Conservation (phyloP, 2,113 vertebrate species). For the Corvus cornix region DNA sequence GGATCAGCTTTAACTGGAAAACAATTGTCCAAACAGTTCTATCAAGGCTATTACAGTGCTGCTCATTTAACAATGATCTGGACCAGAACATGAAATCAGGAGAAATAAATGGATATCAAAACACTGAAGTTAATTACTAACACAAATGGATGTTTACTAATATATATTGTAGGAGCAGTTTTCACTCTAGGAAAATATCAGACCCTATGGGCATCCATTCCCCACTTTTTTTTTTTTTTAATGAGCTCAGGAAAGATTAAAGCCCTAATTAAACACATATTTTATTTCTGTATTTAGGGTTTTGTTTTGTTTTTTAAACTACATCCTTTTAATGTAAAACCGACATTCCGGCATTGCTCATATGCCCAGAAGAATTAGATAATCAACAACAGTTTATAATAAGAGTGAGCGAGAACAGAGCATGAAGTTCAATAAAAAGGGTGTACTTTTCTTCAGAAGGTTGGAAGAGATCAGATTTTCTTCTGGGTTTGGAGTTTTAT, state of each 20-base stretch:
- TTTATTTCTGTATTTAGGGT: conserved; percentile 76
- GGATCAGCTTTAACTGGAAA: background rate
- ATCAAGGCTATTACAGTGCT: background rate
- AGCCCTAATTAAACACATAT: conserved; percentile 78
- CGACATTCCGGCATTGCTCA: conserved; percentile 66
- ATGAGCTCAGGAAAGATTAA: conserved; percentile 71
- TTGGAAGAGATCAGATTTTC: background rate
- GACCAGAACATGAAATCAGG: conserved; percentile 43
- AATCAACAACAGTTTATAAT: conserved; percentile 74
- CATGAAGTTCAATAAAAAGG: conserved; percentile 42
- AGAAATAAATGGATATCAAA: conserved; percentile 67
- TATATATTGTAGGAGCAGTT: conserved; percentile 53
- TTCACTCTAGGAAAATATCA: conserved; percentile 70
- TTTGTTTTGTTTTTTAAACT: conserved; percentile 70
- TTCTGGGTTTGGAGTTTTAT: background rate
- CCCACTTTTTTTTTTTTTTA: background rate
- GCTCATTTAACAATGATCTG: conserved; percentile 55
- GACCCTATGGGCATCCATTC: conserved; percentile 61
- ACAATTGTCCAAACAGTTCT: background rate
- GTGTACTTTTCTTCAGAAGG: background rate
- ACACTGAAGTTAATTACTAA: conserved; percentile 66
- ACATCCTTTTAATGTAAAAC: conserved; percentile 77
- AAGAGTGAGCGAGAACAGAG: conserved; percentile 49
- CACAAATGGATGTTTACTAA: conserved; percentile 71
- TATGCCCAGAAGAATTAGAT: conserved; percentile 73